A percentile compares a stretch with the other conserved stretches of the same genome.
Conservation (phyloP, 2,888 invertebrate genomes). For the Tetrapedia diversipes region DNA sequence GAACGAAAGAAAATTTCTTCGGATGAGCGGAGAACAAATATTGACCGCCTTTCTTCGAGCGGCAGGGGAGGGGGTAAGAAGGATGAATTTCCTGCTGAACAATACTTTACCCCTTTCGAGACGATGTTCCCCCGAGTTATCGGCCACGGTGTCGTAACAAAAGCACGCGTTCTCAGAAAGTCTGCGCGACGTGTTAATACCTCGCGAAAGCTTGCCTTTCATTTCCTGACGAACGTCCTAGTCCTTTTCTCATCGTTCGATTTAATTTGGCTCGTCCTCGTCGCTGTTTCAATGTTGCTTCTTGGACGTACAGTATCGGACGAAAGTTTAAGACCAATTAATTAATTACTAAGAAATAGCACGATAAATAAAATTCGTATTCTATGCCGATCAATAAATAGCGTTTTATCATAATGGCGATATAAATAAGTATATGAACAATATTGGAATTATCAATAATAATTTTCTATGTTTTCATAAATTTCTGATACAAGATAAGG, state of each 20-base stretch:
- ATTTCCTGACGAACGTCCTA: constrained; percentile 50
- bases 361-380: no score
- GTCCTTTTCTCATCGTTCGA: constrained; percentile 11
- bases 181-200: constrained; percentile 38
- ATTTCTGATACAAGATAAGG: no score
- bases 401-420: no score
- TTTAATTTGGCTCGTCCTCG: constrained; percentile 17
- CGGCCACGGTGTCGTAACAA: constrained; percentile 45
- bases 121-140: constrained; percentile 38
- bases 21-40: constrained; percentile 41
- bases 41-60: constrained; percentile 50
- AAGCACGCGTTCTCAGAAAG: no score
- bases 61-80: constrained; percentile 4
- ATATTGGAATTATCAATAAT: no score
- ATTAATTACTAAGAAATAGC: no score
- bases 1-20: constrained; percentile 1
- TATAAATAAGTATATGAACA: no score
- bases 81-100: constrained; percentile 41
- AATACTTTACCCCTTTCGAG: constrained; percentile 23
- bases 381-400: no score
- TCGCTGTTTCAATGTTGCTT: not conserved
- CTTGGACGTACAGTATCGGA: no score
- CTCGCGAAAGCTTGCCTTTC: constrained; percentile 51
- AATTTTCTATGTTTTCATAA: no score
- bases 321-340: no score